Percentiles rank a stretch among this genome's conserved stretches.
These are phyloP conservation scores for Lepus oiostolus DNA, from an alignment of 2,797 vertebrate species.

Conservation along the genomic window DNA sequence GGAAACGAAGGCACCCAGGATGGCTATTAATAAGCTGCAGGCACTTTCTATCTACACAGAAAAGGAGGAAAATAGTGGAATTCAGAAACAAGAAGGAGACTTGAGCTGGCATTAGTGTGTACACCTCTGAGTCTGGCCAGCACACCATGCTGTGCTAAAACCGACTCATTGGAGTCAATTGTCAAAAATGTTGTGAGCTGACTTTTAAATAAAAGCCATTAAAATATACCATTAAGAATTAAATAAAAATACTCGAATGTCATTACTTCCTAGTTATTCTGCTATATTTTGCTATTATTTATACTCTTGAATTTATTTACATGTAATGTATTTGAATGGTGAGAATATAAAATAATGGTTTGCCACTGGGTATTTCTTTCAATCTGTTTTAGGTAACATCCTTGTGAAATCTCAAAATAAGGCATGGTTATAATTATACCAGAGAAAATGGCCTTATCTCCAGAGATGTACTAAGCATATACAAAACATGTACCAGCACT, in stretches of 20 bases:
- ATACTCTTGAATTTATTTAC: not conserved
- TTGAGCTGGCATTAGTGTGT: not conserved
- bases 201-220: not conserved
- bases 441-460: not conserved
- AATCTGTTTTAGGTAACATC: not conserved
- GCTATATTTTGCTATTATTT: not conserved
- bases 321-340: not conserved
- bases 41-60: slow-evolving; percentile 58
- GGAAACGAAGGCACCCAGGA: slow-evolving; percentile 74
- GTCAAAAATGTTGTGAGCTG: not conserved
- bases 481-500: not conserved
- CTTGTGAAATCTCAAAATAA: not conserved
- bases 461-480: not conserved
- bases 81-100: not conserved
- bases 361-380: not conserved
- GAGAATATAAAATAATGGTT: not conserved
- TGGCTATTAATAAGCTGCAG: slow-evolving; percentile 36
- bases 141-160: fast-evolving
- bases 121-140: not conserved
- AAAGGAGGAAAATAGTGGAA: not conserved
- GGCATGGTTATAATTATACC: not conserved
- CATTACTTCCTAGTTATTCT: slow-evolving; percentile 39
- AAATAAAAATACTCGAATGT: not conserved
- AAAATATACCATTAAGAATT: slow-evolving; percentile 24
- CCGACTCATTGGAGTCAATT: not conserved